A percentile compares a stretch with the other conserved stretches of the same genome.
These are phyloP conservation scores for Procambarus virginalis DNA, from an alignment of 1,140 invertebrate species.

Conservation along the genomic window DNA sequence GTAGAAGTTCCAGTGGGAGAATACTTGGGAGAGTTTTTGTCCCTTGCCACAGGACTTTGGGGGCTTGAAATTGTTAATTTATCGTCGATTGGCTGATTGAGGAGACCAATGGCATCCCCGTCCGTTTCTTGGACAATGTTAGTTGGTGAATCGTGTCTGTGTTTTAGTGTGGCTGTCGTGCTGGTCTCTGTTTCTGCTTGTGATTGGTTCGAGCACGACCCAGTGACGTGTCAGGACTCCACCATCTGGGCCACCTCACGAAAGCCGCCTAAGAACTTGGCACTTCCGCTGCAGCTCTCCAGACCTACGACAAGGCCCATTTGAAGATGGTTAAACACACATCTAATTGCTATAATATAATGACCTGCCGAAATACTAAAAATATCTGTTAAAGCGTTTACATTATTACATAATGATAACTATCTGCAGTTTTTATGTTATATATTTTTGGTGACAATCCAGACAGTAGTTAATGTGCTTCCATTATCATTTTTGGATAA, in stretches of 20 bases:
- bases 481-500: too few species aligned
- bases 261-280: slow-evolving; percentile 39
- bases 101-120: background rate
- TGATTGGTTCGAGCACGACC: background rate
- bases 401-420: too few species aligned
- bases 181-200: background rate
- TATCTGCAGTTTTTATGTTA: too few species aligned
- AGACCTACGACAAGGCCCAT: slow-evolving; percentile 10
- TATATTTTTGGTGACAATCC: too few species aligned
- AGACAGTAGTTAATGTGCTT: too few species aligned
- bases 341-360: too few species aligned
- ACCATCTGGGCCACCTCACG: slow-evolving; percentile 43
- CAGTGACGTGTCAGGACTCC: slow-evolving; percentile 44
- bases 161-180: background rate
- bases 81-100: background rate
- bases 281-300: slow-evolving; percentile 49
- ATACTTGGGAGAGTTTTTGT: background rate
- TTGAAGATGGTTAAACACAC: too few species aligned
- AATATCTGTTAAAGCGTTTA: too few species aligned
- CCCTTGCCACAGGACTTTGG: background rate
- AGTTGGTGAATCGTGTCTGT: background rate
- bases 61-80: background rate
- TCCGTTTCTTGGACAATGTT: background rate
- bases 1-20: background rate
- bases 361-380: too few species aligned